Percentiles rank a stretch among this genome's conserved stretches.
Conservation (phyloP, 2,888 invertebrate species). For the Nymphalis polychloros region DNA sequence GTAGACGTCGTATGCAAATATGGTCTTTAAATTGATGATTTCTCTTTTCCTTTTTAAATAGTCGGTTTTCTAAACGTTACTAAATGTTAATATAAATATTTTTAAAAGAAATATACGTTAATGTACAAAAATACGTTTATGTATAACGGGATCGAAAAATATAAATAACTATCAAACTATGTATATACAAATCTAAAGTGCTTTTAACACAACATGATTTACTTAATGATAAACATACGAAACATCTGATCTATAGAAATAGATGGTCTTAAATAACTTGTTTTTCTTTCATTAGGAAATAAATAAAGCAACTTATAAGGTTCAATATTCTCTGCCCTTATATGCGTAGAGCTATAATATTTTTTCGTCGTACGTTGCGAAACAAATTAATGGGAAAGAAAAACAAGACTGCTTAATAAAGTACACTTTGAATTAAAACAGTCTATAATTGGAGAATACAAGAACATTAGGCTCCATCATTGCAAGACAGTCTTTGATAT, state of each 20-base stretch:
- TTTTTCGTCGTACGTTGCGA: constrained; percentile 20
- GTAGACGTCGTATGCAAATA: constrained; percentile 17
- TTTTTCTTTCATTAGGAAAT: constrained; percentile 13
- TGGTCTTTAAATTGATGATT: constrained; percentile 11
- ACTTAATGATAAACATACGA: background rate
- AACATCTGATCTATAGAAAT: background rate
- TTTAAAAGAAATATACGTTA: no score
- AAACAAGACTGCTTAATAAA: constrained; percentile 23
- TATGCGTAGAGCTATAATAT: constrained; percentile 15
- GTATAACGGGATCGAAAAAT: no score
- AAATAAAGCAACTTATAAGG: constrained; percentile 13
- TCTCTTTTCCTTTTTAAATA: constrained; percentile 14
- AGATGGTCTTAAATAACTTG: background rate
- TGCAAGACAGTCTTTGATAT: constrained; percentile 54
- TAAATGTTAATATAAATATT: no score
- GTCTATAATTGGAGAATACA: constrained; percentile 25
- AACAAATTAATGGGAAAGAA: constrained; percentile 21
- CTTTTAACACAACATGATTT: no score
- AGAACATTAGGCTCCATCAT: constrained; percentile 42
- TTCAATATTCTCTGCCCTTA: constrained; percentile 15
- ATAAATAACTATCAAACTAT: no score
- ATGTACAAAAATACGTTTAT: no score
- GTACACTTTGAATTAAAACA: constrained; percentile 22
- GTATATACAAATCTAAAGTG: no score
- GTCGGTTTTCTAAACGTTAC: no score